phyloP scores from a whole-genome alignment of 2,888 invertebrate genomes.

The Drosophila yooni region DNA sequence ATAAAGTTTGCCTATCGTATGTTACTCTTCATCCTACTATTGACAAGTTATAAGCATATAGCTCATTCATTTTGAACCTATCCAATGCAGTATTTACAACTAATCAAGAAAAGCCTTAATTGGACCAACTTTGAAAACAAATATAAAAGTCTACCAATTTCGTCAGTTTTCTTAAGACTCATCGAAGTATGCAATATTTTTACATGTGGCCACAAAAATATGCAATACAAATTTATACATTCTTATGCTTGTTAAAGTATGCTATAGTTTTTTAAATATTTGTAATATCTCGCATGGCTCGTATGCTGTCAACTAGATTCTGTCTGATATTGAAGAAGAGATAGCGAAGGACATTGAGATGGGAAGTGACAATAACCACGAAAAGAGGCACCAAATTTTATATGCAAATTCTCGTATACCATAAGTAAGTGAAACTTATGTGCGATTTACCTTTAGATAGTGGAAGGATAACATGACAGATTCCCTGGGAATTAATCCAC shows the following conservation, averaged over 20 bases:
- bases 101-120: neutral
- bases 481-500: neutral
- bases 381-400: neutral
- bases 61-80: neutral
- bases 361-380: neutral
- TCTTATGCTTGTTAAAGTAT: neutral
- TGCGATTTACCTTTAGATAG: neutral
- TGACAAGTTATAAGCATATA: neutral
- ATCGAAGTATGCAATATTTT: neutral
- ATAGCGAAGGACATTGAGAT: neutral
- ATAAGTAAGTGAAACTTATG: neutral
- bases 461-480: neutral
- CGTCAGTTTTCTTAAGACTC: neutral
- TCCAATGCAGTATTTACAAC: neutral
- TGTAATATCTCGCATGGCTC: neutral
- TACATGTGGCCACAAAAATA: neutral
- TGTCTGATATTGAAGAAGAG: neutral
- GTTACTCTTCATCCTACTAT: neutral
- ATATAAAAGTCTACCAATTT: neutral
- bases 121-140: neutral
- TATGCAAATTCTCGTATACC: neutral
- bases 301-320: neutral
- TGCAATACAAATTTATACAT: neutral
- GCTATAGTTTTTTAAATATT: neutral
- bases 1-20: neutral